phyloP scores from a whole-genome alignment of 2,113 vertebrate species.

The Motacilla tschutschensis region DNA sequence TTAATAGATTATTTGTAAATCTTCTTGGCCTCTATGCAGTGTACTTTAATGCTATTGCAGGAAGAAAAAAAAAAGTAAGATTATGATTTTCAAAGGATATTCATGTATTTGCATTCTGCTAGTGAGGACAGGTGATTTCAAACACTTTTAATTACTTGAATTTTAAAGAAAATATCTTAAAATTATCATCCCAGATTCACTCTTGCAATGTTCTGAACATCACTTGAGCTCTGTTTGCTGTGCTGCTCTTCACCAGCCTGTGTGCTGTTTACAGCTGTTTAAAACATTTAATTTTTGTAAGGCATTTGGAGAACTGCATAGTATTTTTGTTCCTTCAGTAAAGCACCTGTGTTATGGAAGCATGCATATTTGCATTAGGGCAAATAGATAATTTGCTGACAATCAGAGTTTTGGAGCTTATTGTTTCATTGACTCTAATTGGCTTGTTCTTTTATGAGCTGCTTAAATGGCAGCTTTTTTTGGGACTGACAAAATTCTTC shows the following conservation, averaged over 20 bases:
- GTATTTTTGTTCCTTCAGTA: background rate
- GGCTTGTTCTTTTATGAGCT: background rate
- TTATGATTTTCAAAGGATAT: background rate
- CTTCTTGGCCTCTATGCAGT: background rate
- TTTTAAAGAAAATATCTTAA: background rate
- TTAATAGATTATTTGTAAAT: background rate
- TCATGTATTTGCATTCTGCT: background rate
- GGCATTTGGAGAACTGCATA: background rate
- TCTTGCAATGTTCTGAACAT: background rate
- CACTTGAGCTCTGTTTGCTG: background rate
- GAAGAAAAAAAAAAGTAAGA: background rate
- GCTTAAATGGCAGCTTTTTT: background rate
- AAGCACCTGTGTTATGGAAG: background rate
- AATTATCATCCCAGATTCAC: background rate
- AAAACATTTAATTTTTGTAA: background rate
- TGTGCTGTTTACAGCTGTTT: background rate
- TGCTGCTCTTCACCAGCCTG: background rate
- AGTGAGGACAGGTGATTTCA: background rate
- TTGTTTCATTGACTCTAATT: background rate
- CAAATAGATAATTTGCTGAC: background rate
- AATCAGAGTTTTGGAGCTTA: background rate
- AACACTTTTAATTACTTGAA: background rate
- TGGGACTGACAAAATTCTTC: background rate
- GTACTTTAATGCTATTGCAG: background rate
- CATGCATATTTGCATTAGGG: background rate